phyloP scores from a whole-genome alignment of 1,140 invertebrate species.

The Drosophila sproati region DNA sequence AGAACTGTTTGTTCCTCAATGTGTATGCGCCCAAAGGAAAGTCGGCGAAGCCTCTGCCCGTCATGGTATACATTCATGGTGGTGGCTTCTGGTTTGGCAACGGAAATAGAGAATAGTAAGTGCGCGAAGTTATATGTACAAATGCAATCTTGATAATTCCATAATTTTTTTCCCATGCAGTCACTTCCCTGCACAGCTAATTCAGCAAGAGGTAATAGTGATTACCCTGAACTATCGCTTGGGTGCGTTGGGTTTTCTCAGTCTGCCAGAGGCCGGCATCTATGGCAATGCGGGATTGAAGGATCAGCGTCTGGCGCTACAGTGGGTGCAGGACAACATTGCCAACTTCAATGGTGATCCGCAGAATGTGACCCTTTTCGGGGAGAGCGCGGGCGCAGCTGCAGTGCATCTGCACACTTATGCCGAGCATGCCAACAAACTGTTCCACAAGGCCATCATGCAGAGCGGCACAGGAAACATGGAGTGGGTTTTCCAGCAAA shows the following conservation, averaged over 20 bases:
- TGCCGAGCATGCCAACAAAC: conserved; percentile 67
- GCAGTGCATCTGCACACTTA: conserved; percentile 78
- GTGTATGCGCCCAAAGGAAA: conserved; percentile 74
- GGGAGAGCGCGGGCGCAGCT: conserved; percentile 85
- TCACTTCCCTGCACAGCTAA: conserved; percentile 86
- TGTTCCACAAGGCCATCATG: conserved; percentile 85
- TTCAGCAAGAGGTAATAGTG: conserved; percentile 87
- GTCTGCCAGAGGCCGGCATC: conserved; percentile 85
- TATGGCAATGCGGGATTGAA: conserved; percentile 88
- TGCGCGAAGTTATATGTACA: not conserved
- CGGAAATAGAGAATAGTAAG: conserved; percentile 82
- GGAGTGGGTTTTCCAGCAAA: conserved; percentile 71
- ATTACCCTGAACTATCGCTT: conserved; percentile 89
- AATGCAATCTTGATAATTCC: not conserved
- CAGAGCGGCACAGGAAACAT: conserved; percentile 83
- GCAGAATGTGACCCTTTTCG: conserved; percentile 86
- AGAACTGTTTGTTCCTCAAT: conserved; percentile 83
- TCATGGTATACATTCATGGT: conserved; percentile 86
- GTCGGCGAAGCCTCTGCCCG: conserved; percentile 74
- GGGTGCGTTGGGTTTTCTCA: conserved; percentile 86
- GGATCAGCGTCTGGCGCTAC: conserved; percentile 86
- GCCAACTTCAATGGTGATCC: conserved; percentile 87
- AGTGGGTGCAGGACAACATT: conserved; percentile 87
- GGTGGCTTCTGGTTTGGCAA: conserved; percentile 85
- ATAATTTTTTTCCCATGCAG: conserved; percentile 53